Percentiles rank a stretch among this genome's conserved stretches.
These are phyloP conservation scores for Brienomyrus brachyistius DNA, from an alignment of 2,113 vertebrate genomes.

Conservation along the genomic window DNA sequence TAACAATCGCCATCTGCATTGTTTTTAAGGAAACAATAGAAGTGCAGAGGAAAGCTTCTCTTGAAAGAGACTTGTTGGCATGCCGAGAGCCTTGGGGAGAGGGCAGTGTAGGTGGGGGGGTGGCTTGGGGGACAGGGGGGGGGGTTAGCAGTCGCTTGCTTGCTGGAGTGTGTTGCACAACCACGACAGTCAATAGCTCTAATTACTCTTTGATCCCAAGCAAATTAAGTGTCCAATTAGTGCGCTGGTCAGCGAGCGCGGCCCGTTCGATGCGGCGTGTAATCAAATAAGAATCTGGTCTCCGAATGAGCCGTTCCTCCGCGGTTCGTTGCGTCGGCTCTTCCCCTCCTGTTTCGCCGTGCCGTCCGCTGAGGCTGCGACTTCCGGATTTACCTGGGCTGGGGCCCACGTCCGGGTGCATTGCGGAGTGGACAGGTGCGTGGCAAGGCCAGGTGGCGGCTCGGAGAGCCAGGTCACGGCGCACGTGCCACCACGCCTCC, in stretches of 20 bases:
- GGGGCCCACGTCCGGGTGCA: not conserved
- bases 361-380: not conserved
- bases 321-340: conserved; percentile 33
- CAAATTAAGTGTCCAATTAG: conserved; percentile 56
- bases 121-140: conserved; percentile 31
- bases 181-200: conserved; percentile 61
- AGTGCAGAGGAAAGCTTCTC: conserved; percentile 36
- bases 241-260: conserved; percentile 39
- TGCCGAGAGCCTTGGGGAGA: conserved; percentile 48
- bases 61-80: conserved; percentile 62
- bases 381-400: not conserved
- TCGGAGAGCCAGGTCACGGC: not conserved
- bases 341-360: not conserved
- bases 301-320: conserved; percentile 50
- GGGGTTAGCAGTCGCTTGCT: conserved; percentile 28
- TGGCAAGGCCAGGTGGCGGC: not conserved
- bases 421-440: not conserved
- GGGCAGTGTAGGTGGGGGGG: conserved; percentile 15
- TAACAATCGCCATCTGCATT: conserved; percentile 33
- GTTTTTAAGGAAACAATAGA: conserved; percentile 61
- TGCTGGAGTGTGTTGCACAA: conserved; percentile 53
- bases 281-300: conserved; percentile 58
- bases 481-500: not conserved
- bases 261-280: conserved; percentile 53
- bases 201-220: conserved; percentile 55